These are phyloP conservation scores for Eupithecia subumbrata DNA, from an alignment of 2,888 invertebrate genomes.

Conservation along the genomic window DNA sequence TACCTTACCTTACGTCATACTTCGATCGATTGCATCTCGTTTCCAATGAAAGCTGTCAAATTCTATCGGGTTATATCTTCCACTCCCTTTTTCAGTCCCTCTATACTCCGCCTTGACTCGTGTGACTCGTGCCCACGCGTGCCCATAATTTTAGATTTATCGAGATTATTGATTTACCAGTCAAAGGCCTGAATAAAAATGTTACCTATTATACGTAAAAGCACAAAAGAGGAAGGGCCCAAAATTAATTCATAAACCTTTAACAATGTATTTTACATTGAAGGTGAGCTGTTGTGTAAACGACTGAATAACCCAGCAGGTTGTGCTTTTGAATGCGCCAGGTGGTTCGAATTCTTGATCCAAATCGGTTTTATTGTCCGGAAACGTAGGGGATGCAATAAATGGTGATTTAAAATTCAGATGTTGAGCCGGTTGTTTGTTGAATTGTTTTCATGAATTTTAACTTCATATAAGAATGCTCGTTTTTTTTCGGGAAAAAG, in stretches of 20 bases:
- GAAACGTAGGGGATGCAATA: conserved; percentile 27
- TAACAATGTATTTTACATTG: conserved; percentile 25
- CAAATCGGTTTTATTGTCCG: conserved; percentile 28
- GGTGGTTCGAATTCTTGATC: conserved; percentile 22
- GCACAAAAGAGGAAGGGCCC: background rate
- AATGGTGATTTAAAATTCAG: conserved; percentile 12
- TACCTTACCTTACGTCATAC: background rate
- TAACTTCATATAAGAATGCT: background rate
- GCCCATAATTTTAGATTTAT: background rate
- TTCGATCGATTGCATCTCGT: background rate
- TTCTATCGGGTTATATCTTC: background rate
- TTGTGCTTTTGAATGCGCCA: conserved; percentile 23
- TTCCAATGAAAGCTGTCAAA: background rate
- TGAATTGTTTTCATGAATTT: background rate
- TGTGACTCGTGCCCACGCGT: background rate
- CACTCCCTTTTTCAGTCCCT: background rate
- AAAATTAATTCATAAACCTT: background rate
- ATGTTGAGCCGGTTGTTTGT: conserved; percentile 10
- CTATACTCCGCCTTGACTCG: background rate
- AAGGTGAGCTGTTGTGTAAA: conserved; percentile 34
- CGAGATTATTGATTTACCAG: background rate
- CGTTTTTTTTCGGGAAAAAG: background rate
- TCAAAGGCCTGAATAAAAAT: background rate
- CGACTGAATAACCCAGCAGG: conserved; percentile 27
- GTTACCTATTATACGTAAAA: background rate